Evolutionary conservation across 2,797 vertebrate species (phyloP), one percentile per base, ranked within the genome.

Genomic region (Brachyalestes nurse): DNA sequence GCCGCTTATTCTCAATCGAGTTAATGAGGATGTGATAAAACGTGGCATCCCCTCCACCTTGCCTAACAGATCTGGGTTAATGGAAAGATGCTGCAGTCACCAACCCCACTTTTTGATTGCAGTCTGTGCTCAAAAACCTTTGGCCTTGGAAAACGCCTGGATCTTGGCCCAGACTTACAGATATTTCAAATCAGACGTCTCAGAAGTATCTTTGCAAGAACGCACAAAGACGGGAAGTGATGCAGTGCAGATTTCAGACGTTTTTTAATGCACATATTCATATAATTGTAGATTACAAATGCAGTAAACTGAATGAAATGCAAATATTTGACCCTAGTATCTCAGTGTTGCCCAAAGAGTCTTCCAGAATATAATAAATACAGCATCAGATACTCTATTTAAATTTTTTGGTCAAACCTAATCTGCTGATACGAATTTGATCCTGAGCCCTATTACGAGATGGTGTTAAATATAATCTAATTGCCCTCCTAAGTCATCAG

Each of bases 11-110:
- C 62, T 78, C 28, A 61, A 40, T 72, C 25, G 65, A 62, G 73
- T 61, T 82, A 82, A 82, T 74, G 62, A 74, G 81, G 61, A 74
- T 49, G 70, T 78, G 76, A 78, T 82, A 73, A 78, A 82, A 78
- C 81, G 69, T 82, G 62, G 75, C 70, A 16, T 69, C 12, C 19
- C 71, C 76, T 65, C 58, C 75, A 58, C n/a, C 61, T 60, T 49
- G 23, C 71, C 64, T 13, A 55, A n/a, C 80, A 45, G 45, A 49
- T 57, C 74, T 45, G 49, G 80, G 80, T 57, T 82, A 82, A 82
- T 77, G 70, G 80, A 72, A 34, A 72, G 49, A 82, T 77, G 60
- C 58, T 40, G 53, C 64, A 47, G 23, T 57, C 49, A 23, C 74
- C n/a, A 45, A 55, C 28, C 69, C 25, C 6, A 25, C 49, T 25